Percentiles rank a stretch among this genome's conserved stretches.
Conservation (phyloP, 37 sponge, comb jelly and placozoan species). For the Mnemiopsis leidyi region DNA sequence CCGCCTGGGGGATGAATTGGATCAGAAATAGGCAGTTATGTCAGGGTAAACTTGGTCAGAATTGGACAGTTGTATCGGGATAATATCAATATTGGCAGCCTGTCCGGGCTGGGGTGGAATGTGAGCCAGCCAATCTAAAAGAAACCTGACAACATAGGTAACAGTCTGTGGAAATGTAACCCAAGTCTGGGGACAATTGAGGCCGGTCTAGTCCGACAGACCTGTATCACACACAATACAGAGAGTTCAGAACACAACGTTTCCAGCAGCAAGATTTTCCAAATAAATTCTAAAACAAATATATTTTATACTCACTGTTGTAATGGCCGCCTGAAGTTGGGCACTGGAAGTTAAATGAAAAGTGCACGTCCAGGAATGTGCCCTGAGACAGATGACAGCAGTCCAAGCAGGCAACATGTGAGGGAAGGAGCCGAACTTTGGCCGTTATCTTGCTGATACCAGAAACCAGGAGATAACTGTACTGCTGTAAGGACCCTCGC, state of each 20-base stretch:
- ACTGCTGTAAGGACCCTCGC: neutral
- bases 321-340: neutral
- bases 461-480: conserved; percentile 2
- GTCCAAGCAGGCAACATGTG: neutral
- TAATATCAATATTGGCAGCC: too few relatives aligned
- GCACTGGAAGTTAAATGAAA: conserved; percentile 15
- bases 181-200: neutral
- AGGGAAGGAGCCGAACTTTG: conserved; percentile 31
- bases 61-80: too few relatives aligned
- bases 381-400: conserved; percentile 61
- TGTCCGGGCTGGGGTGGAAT: too few relatives aligned
- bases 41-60: too few relatives aligned
- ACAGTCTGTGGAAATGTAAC: neutral
- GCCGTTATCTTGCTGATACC: conserved; percentile 53
- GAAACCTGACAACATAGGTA: neutral
- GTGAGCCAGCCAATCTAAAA: neutral
- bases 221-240: too few relatives aligned
- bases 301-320: conserved; percentile 25
- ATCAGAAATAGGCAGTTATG: too few relatives aligned
- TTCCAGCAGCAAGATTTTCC: too few relatives aligned
- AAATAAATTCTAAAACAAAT: too few relatives aligned
- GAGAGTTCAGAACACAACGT: too few relatives aligned
- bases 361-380: conserved; percentile 36
- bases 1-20: neutral
- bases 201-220: neutral